Evolutionary conservation across 1,140 invertebrate genomes (phyloP), one percentile per base, ranked within the genome.

Genomic region (Leptinotarsa lineolata): DNA sequence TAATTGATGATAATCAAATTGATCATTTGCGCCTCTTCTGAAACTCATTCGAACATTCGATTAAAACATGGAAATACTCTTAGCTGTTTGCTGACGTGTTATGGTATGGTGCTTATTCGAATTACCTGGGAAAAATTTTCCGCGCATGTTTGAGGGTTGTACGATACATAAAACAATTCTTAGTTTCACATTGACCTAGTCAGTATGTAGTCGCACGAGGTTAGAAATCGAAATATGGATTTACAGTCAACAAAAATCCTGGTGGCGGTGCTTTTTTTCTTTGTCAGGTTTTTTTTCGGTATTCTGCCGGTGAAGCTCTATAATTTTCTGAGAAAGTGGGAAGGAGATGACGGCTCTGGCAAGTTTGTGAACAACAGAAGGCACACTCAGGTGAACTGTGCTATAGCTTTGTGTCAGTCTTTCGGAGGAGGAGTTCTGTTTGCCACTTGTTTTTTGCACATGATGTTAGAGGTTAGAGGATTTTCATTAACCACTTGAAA

Each of bases 381-480:
- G 70, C 83, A 82, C 58, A 45, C 76, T 12, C 78, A 81, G 71
- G 78, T 84, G 3, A 78, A 74, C 11, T 83, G 80, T 70, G 70
- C 72, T 18, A 74, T 84, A 11, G 81, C 88, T 13, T 45, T 83
- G 4, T 79, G 81, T 45, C 86, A 90, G 44, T 90, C 88, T 70
- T 90, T 91, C 77, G 90, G 90, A 18, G 91, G 90, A 16, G 91
- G 91, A 4, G 90, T 92, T 6, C 86, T 92, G 39, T 85, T 92
- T 69, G 91, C 89, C 24, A 91, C 91, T 2, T 90, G 88, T 74
- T 88, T 92, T 72, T 81, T 90, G 45, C 90, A 92, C 80, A 87
- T 92, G 82, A 87, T 92, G 75, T 44, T 71, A 22, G 69, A 71
- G 60, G 69, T 71, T 6, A 71, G 69, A 39, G 30, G 2, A 39